Conservation (phyloP, 2,113 vertebrate genomes). For the Nansenia antarctica region DNA sequence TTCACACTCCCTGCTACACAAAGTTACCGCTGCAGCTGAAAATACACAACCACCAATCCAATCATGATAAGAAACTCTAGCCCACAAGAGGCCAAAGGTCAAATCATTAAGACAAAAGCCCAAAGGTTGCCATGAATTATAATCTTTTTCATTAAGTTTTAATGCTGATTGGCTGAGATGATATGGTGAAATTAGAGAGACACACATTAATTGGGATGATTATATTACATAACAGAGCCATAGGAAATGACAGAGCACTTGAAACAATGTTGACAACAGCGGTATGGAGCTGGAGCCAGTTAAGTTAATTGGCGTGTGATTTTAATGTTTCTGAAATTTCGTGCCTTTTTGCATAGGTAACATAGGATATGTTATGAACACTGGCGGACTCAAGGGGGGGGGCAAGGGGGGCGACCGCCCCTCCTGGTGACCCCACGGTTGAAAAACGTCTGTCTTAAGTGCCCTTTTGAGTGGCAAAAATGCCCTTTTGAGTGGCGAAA, state of each 20-base stretch:
- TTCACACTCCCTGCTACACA: constrained; percentile 22
- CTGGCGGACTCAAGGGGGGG: too few species aligned
- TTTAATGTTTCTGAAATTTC: background rate
- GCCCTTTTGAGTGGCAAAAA: too few species aligned
- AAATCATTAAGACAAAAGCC: constrained; percentile 5
- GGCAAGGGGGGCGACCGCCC: too few species aligned
- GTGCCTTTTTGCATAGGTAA: too few species aligned
- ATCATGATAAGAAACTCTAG: constrained; percentile 3
- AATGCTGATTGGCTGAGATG: background rate
- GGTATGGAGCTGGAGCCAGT: too few species aligned
- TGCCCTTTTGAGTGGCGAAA: too few species aligned
- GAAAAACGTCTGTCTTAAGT: too few species aligned
- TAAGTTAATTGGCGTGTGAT: background rate
- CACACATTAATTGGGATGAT: background rate
- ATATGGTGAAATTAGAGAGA: background rate
- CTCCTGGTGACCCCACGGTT: too few species aligned
- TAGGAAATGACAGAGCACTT: background rate
- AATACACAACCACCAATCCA: background rate
- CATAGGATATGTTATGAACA: too few species aligned
- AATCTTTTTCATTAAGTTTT: background rate
- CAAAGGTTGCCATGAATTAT: constrained; percentile 8
- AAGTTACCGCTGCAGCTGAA: background rate
- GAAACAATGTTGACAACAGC: background rate
- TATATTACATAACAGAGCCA: background rate
- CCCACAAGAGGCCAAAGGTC: background rate